phyloP scores from a whole-genome alignment of 2,113 vertebrate species.

The Antigone vipio region DNA sequence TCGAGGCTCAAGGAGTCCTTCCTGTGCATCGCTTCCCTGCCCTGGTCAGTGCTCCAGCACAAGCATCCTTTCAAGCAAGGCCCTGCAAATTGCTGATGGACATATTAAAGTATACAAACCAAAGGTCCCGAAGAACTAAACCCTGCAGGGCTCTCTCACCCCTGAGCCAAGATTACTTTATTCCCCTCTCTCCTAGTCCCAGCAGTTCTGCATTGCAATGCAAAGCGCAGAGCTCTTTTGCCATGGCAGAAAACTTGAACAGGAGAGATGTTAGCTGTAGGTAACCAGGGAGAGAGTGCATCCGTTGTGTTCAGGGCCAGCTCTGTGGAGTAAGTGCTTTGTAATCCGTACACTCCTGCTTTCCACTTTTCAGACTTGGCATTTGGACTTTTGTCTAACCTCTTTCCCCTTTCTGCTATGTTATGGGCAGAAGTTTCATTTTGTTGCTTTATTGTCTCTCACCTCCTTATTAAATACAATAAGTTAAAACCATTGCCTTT shows the following conservation, averaged over 20 bases:
- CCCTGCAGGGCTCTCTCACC: not conserved
- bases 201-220: not conserved
- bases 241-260: not conserved
- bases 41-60: not conserved
- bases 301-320: not conserved
- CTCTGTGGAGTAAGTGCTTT: not conserved
- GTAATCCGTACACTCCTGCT: not conserved
- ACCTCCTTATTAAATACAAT: constrained; percentile 51
- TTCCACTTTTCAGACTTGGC: not conserved
- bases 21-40: not conserved
- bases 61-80: not conserved
- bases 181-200: not conserved
- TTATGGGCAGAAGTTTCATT: constrained; percentile 28
- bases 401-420: not conserved
- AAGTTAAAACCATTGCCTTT: constrained; percentile 24
- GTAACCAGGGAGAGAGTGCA: not conserved
- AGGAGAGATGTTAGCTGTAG: not conserved
- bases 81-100: not conserved
- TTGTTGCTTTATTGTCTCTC: constrained; percentile 42
- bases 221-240: not conserved
- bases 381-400: constrained; percentile 28
- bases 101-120: not conserved
- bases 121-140: not conserved
- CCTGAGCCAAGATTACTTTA: not conserved
- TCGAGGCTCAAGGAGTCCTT: not conserved